A percentile compares a stretch with the other conserved stretches of the same genome.
These are phyloP conservation scores for Lepidostoma basale DNA, from an alignment of 1,140 invertebrate species.

Conservation along the genomic window DNA sequence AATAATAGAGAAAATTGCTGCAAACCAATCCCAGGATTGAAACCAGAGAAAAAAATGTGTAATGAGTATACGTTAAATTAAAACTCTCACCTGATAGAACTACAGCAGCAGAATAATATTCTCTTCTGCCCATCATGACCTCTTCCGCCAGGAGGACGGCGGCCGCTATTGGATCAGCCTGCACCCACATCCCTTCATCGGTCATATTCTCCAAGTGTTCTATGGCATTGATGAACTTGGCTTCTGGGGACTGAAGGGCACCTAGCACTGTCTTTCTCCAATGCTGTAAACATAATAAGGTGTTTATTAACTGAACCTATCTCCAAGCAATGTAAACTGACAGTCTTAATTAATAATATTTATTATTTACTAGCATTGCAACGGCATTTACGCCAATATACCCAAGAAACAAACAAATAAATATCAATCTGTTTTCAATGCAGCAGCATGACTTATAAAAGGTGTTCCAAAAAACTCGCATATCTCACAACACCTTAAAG, in stretches of 20 bases:
- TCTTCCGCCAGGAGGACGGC: constrained; percentile 50
- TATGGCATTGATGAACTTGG: constrained; percentile 56
- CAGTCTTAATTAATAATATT: no score
- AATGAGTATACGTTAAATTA: background rate
- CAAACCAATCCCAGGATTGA: no score
- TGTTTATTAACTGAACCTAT: no score
- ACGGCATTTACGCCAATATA: no score
- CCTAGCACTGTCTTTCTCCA: constrained; percentile 55
- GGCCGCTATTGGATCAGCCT: constrained; percentile 49
- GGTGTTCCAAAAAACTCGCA: no score
- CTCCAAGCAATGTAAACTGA: no score
- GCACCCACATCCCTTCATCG: constrained; percentile 42
- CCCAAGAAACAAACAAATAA: no score
- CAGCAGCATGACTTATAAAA: no score
- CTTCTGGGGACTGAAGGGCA: constrained; percentile 47
- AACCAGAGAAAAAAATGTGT: no score
- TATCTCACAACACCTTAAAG: no score
- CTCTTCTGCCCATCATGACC: constrained; percentile 40
- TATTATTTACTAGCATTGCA: background rate
- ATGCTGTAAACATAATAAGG: constrained; percentile 47
- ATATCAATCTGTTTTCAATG: no score
- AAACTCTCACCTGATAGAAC: background rate
- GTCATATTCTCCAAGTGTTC: constrained; percentile 48
- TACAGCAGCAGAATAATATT: constrained; percentile 1
- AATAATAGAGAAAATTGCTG: no score